phyloP scores from a whole-genome alignment of 2,113 vertebrate species.

The Thunnus thynnus region DNA sequence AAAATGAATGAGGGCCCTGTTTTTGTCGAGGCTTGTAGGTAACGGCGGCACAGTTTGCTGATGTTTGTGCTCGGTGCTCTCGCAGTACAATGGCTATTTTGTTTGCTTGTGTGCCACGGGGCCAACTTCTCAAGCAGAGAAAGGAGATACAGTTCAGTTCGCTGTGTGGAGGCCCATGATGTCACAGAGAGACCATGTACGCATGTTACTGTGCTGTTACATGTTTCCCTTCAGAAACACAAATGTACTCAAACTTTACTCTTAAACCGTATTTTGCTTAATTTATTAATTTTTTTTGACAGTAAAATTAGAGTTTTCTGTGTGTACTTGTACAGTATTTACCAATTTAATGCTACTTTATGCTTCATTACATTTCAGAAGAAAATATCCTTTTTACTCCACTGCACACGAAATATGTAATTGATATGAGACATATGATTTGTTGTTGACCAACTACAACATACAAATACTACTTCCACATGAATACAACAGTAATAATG shows the following conservation, averaged over 20 bases:
- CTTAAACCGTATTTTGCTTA: not conserved
- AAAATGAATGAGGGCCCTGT: constrained; percentile 71
- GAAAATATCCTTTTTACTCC: no score
- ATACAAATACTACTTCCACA: no score
- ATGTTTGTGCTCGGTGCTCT: constrained; percentile 50
- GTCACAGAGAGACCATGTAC: not conserved
- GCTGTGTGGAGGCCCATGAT: not conserved
- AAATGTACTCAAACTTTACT: not conserved
- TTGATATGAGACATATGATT: no score
- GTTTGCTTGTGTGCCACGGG: constrained; percentile 60
- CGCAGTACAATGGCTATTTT: constrained; percentile 71
- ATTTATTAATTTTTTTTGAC: not conserved
- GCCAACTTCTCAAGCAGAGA: constrained; percentile 44
- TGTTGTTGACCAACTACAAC: no score
- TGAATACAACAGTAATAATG: no score
- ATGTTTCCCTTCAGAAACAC: not conserved
- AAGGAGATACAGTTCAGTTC: constrained; percentile 39
- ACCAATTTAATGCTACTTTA: no score
- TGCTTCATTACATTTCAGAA: no score
- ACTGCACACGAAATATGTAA: no score
- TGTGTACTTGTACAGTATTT: no score
- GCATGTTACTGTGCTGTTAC: not conserved
- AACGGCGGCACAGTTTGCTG: constrained; percentile 61
- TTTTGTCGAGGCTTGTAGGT: constrained; percentile 49
- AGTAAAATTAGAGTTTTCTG: not conserved